Percentiles rank a stretch among this genome's conserved stretches.
These are phyloP conservation scores for Hydrocynus forskahlii DNA, from an alignment of 2,797 vertebrate genomes.

Conservation along the genomic window DNA sequence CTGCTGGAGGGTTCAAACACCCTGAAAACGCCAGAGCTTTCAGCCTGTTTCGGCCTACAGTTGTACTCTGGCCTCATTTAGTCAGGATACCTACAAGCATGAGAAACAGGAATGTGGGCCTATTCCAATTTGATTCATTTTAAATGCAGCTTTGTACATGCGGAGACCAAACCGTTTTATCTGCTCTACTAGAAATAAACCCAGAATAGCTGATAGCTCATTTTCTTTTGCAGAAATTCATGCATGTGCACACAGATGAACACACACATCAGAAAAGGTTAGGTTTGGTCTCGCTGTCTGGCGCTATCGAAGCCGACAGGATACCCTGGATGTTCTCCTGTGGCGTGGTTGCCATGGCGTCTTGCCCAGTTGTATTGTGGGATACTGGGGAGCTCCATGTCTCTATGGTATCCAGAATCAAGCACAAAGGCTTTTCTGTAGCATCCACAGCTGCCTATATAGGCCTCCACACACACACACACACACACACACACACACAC, in stretches of 20 bases:
- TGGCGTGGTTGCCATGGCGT: slow-evolving; percentile 45
- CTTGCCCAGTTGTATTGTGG: slow-evolving; percentile 38
- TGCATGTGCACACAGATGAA: slow-evolving; percentile 3
- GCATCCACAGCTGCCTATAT: slow-evolving; percentile 16
- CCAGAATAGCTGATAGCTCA: neutral
- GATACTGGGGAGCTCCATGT: slow-evolving; percentile 39
- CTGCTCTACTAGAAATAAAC: neutral
- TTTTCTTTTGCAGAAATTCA: neutral
- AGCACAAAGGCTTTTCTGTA: slow-evolving; percentile 36
- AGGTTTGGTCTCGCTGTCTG: slow-evolving; percentile 6
- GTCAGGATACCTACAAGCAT: neutral
- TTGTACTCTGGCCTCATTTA: neutral
- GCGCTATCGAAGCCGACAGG: slow-evolving; percentile 11
- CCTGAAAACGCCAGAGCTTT: neutral
- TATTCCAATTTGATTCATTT: neutral
- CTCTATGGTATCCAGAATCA: slow-evolving; percentile 44
- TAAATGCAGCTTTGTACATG: neutral
- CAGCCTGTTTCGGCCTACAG: neutral
- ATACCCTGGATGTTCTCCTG: slow-evolving; percentile 30
- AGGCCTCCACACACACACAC: too few species aligned
- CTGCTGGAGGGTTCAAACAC: neutral
- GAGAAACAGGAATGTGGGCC: neutral
- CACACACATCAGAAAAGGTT: neutral
- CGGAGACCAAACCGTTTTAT: neutral
- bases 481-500: too few species aligned